phyloP scores from a whole-genome alignment of 2,888 invertebrate species.

The Conomelus anceps region DNA sequence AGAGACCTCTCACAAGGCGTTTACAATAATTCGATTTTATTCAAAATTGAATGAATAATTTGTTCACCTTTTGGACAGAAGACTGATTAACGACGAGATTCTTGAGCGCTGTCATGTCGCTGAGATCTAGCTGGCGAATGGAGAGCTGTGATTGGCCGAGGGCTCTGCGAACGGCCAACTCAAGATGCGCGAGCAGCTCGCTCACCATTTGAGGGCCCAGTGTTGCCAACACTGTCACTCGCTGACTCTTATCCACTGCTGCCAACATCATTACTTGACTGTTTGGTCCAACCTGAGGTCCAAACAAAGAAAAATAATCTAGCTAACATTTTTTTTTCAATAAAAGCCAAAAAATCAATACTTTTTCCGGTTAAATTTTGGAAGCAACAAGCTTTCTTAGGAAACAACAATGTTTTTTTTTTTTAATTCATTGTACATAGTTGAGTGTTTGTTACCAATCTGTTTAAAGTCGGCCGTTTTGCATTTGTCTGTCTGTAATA shows the following conservation, averaged over 20 bases:
- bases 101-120: conserved; percentile 13
- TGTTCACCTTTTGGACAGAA: conserved; percentile 17
- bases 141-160: conserved; percentile 13
- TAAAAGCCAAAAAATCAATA: too few species aligned
- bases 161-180: conserved; percentile 22
- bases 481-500: too few species aligned
- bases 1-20: too few species aligned
- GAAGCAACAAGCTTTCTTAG: too few species aligned
- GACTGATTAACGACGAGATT: conserved; percentile 14
- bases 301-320: neutral
- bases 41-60: neutral
- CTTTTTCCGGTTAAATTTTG: too few species aligned
- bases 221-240: conserved; percentile 24
- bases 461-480: too few species aligned
- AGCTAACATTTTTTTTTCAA: too few species aligned
- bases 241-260: conserved; percentile 16
- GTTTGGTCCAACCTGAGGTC: conserved; percentile 19
- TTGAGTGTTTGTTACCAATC: too few species aligned
- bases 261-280: conserved; percentile 24
- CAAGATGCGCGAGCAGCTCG: conserved; percentile 22
- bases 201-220: conserved; percentile 18
- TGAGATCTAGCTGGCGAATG: conserved; percentile 11
- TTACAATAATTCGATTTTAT: too few species aligned
- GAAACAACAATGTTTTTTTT: too few species aligned
- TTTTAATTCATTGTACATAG: too few species aligned